Percentiles rank a stretch among this genome's conserved stretches.
Conservation (phyloP, 1,140 invertebrate species). For the Cotesia glomerata region DNA sequence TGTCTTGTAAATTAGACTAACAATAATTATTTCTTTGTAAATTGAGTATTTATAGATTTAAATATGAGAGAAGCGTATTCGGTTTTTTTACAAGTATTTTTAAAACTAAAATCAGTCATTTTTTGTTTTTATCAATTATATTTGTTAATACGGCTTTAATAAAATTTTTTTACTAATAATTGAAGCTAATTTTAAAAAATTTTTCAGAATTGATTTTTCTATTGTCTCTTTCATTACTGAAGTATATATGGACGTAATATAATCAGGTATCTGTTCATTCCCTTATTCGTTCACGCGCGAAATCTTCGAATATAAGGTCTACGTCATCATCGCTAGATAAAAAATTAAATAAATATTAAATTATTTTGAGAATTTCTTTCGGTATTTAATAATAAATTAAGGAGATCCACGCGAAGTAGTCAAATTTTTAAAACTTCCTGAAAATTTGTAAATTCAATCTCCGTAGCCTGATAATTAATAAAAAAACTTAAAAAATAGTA, state of each 20-base stretch:
- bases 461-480: too few species aligned
- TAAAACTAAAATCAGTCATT: slow-evolving; percentile 10
- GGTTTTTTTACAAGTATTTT: slow-evolving; percentile 1
- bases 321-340: slow-evolving; percentile 67
- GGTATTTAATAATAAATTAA: too few species aligned
- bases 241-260: slow-evolving; percentile 23
- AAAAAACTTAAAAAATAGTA: too few species aligned
- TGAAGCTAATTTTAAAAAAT: too few species aligned
- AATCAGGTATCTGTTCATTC: slow-evolving; percentile 80
- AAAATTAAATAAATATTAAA: too few species aligned
- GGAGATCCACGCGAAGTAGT: too few species aligned
- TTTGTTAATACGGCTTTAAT: background rate
- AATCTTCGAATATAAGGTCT: slow-evolving; percentile 99
- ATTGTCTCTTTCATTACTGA: too few species aligned
- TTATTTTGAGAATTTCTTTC: too few species aligned
- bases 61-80: slow-evolving; percentile 31
- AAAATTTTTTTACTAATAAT: too few species aligned
- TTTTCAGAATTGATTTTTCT: too few species aligned
- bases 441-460: too few species aligned
- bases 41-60: slow-evolving; percentile 22
- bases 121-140: background rate
- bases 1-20: slow-evolving; percentile 3
- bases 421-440: too few species aligned
- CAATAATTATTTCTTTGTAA: slow-evolving; percentile 29
- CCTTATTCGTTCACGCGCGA: slow-evolving; percentile 94